Base-by-base conservation (phyloP, 2,888 invertebrate species). In the Drosophila maculinotata region DNA sequence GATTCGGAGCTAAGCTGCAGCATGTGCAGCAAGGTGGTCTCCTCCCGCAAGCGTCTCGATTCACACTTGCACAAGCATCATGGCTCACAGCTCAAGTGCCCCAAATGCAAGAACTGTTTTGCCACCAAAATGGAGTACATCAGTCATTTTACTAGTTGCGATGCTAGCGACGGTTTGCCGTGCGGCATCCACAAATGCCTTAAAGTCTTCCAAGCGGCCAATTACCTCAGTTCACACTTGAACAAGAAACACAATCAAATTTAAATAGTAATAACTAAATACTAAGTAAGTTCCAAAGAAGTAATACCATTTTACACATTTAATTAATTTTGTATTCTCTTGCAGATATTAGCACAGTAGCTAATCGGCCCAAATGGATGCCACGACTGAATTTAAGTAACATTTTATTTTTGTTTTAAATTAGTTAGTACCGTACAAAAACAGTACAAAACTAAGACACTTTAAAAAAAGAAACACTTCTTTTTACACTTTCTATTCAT, bases 31-130 rank as follows among this genome's bases (percentile, higher is more conserved):
- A 81, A 87, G 14, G 31, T 31, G 1, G 31, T 62, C 0, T 9
- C 9, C 0, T 47, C 85, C 0, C 69, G 64, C 8, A 71, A 65
- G 1, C 86, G 86, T 1, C 15, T 81, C n/a, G 69, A 74, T 1
- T 28, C 52, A 2, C 81, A 87, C 17, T 66, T 82, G 0, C 17
- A 12, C 5, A 85, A 79, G 28, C 71, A 52, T 9, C 81, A 87
- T 23, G 28, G 8, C 4, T 9, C 15, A 3, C 7, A 10, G 1
- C 41, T 81, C 0, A 30, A 26, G 0, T 87, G 81, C 12, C 47
- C 57, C 8, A 39, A 2, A 0, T 87, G 81, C 45, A 1, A 17
- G 0, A 1, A 1, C 0, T 12, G 1, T 8, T 71, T 28, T 4
- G 0, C 0, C 3, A 39, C 20, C 1, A 64, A 14, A 4, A 0